Conservation (phyloP, 2,113 vertebrate species). For the Ophiodon elongatus region DNA sequence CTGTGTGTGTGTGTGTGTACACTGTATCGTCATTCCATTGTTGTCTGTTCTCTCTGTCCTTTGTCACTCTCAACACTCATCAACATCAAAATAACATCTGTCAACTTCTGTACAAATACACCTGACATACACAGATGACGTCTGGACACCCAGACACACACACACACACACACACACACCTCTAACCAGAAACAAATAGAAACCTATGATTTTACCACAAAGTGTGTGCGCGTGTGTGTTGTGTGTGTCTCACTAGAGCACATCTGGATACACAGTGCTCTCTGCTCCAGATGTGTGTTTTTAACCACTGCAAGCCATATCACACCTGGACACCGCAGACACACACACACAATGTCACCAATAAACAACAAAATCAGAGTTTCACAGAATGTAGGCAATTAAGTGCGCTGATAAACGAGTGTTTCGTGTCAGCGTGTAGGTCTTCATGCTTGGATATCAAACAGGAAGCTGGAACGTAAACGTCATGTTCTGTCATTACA, state of each 20-base stretch:
- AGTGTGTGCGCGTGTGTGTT: constrained; percentile 2
- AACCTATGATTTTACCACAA: constrained; percentile 21
- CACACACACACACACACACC: constrained; percentile 33
- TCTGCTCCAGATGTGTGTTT: constrained; percentile 76
- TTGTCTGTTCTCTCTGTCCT: constrained; percentile 72
- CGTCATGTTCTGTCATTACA: not conserved
- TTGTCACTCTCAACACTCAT: constrained; percentile 69
- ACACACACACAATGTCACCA: constrained; percentile 28
- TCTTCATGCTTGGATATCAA: not conserved
- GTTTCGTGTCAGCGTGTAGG: constrained; percentile 1
- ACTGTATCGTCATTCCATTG: constrained; percentile 50
- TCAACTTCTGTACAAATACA: constrained; percentile 80
- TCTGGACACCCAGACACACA: constrained; percentile 50
- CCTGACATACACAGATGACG: constrained; percentile 84
- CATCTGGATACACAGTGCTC: constrained; percentile 70
- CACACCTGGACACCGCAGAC: constrained; percentile 76
- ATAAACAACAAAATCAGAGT: constrained; percentile 40
- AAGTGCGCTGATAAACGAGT: not conserved
- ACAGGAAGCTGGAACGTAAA: constrained; percentile 9
- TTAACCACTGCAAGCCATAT: constrained; percentile 48
- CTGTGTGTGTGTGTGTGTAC: constrained; percentile 18
- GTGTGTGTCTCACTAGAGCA: constrained; percentile 47
- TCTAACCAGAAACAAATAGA: constrained; percentile 42
- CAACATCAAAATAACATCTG: constrained; percentile 87
- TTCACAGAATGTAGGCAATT: not conserved